Evolutionary conservation across 2,797 vertebrate genomes (phyloP), one percentile per base, ranked within the genome.

Genomic region (Acanthopagrus latus): DNA sequence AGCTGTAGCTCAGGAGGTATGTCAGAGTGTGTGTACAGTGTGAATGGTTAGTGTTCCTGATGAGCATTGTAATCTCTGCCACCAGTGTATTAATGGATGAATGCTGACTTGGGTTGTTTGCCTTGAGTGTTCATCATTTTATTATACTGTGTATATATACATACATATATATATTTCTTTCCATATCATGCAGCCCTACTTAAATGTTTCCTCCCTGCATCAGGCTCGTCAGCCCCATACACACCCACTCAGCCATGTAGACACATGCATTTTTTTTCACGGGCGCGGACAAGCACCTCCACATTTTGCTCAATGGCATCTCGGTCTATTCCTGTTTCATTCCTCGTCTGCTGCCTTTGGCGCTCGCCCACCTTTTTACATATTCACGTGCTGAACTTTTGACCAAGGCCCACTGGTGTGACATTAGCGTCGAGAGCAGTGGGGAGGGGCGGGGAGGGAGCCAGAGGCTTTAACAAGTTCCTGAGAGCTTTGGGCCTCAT

Each of bases 301-400:
- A 59, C 52, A 29, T 51, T 69, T 50, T 68, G 20, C 71, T 44
- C 21, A 44, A 0, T 46, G 41, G 55, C 64, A 51, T 78, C 25
- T 60, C 62, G 33, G 67, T 43, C 46, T 60, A 43, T 62, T 43
- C 14, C 33, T 44, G 73, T 64, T 51, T 96, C 95, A 94, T 94
- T 94, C 93, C 94, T 94, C 93, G 92, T 95, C 95, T 95, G 93
- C 93, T 95, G 95, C 95, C 94, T 95, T 95, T 94, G 95, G 95
- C 96, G 95, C 94, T 95, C 92, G 91, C 94, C 93, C 96, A 93
- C 93, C 95, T 97, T 97, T 97, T 96, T 96, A 96, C 95, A 96
- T 97, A 97, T 96, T 95, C 96, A 96, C 94, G 92, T 94, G 94
- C 95, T 97, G 96, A 98, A 97, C 97, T 97, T 97, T 97, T 97